These are phyloP conservation scores for Didymodactylos carnosus DNA, from an alignment of 2,888 invertebrate species.

Conservation along the genomic window DNA sequence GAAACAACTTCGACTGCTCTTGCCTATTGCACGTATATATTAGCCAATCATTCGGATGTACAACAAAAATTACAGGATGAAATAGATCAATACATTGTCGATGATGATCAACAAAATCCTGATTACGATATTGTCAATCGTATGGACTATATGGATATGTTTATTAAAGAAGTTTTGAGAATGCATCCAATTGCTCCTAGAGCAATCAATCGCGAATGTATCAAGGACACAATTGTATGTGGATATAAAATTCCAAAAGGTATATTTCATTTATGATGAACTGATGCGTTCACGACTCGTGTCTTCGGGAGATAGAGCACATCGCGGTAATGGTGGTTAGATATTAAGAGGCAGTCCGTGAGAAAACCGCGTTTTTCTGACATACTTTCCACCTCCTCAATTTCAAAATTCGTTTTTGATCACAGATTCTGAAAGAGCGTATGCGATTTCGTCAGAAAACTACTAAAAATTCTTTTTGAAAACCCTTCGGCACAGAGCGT, in stretches of 20 bases:
- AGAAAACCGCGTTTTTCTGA: no score
- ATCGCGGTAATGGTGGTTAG: no score
- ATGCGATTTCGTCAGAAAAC: no score
- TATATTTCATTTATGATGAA: no score
- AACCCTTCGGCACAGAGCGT: no score
- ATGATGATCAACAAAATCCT: not conserved
- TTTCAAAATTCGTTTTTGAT: no score
- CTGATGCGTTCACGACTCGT: no score
- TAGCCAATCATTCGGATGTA: not conserved
- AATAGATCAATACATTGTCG: not conserved
- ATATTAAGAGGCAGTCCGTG: no score
- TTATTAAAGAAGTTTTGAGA: not conserved
- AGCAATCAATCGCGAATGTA: not conserved
- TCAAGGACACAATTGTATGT: not conserved
- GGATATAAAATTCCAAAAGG: not conserved
- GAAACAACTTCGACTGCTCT: not conserved
- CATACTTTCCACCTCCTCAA: no score
- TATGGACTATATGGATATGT: not conserved
- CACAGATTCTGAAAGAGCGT: no score
- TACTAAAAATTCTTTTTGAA: no score
- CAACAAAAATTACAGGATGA: not conserved
- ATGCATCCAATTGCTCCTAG: not conserved
- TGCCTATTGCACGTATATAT: not conserved
- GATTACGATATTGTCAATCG: not conserved
- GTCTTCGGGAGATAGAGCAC: no score